Evolutionary conservation across 2,113 vertebrate genomes (phyloP), one percentile per base, ranked within the genome.

Genomic region (Pagrus major): DNA sequence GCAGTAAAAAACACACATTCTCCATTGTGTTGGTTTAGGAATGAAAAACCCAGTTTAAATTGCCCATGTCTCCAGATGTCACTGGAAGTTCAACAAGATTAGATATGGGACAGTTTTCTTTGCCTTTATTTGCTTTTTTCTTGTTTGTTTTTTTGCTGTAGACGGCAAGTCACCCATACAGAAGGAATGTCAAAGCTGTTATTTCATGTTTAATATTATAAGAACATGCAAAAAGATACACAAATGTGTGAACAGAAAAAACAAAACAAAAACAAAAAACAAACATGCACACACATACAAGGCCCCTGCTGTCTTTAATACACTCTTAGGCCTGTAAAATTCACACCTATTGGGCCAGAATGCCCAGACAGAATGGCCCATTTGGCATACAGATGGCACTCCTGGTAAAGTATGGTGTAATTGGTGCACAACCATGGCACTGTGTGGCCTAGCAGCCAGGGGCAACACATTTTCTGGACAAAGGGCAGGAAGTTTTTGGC

Each of bases 301-400:
- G 68, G 63, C 66, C 33, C 76, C 76, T 75, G 76, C 75, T 88
- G 76, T 78, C 69, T 89, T 86, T 80, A 73, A 87, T 85, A 86
- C 65, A 29, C 74, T 84, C 37, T 68, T 51, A 82, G 51, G 71
- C 59, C 83, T 80, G 67, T 90, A 75, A 89, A 85, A 92, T 89
- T 88, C 85, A 89, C 83, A 92, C 90, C 84, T 90, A 81, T 89
- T 46, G 25, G 78, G 87, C 69, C 89, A 90, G 80, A 91, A 89
- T 83, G 74, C 70, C 80, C 86, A 63, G 81, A 83, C 89, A 88
- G 88, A 92, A 83, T 89, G 86, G 86, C 23, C 85, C 88, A 92
- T 90, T 92, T 93, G 93, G 91, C 87, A 90, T 89, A 76, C 92
- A 94, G 93, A 94, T 94, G 92, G 91, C 76, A 82, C 78, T 87